These are phyloP conservation scores for Drosophila auraria DNA, from an alignment of 1,140 invertebrate species.

Conservation along the genomic window DNA sequence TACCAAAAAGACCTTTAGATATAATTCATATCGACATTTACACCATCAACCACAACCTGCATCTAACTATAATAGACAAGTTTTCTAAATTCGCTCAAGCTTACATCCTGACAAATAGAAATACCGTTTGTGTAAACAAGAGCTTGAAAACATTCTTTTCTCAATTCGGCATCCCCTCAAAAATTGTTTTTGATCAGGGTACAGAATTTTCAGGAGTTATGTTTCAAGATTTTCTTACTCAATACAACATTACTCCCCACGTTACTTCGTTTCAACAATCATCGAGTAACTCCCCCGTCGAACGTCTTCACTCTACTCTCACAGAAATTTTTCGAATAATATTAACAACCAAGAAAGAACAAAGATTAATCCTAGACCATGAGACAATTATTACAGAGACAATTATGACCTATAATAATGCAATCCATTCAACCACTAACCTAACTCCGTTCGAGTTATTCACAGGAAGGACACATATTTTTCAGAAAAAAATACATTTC, in stretches of 20 bases:
- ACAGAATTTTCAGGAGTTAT: not conserved
- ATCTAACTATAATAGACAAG: not conserved
- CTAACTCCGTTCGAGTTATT: conserved; percentile 29
- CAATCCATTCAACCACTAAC: conserved; percentile 19
- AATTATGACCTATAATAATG: conserved; percentile 22
- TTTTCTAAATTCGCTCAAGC: not conserved
- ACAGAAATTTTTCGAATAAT: conserved; percentile 26
- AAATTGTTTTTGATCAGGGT: not conserved
- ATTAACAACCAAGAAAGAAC: conserved; percentile 2
- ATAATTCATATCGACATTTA: not conserved
- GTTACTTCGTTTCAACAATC: conserved; percentile 8
- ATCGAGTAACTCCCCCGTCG: not conserved
- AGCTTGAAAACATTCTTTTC: not conserved
- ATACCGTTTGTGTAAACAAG: not conserved
- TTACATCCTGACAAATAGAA: not conserved
- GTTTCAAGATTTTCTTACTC: not conserved
- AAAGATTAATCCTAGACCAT: conserved; percentile 8
- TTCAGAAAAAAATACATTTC: conserved; percentile 14
- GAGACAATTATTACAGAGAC: conserved; percentile 16
- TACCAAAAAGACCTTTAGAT: not conserved
- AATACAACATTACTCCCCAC: not conserved
- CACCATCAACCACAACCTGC: not conserved
- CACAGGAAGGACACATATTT: conserved; percentile 19
- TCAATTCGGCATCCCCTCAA: conserved; percentile 8
- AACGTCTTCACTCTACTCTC: conserved; percentile 19